phyloP scores from a whole-genome alignment of 1,140 invertebrate genomes.

The Trichomalopsis sarcophagae region DNA sequence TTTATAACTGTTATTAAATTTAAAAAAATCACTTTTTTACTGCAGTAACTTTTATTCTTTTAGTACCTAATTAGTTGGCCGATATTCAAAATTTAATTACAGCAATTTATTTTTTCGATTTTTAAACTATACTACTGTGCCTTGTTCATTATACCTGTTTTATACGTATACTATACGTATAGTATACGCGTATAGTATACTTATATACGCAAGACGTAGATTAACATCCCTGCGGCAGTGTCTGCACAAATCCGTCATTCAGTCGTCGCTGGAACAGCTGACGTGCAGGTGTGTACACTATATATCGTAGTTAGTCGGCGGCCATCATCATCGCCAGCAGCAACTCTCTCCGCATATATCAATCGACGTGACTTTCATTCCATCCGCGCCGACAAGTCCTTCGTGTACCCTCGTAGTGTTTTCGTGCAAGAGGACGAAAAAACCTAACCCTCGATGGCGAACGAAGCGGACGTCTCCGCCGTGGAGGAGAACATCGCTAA shows the following conservation, averaged over 20 bases:
- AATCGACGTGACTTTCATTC: slow-evolving; percentile 5
- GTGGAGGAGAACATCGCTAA: slow-evolving; percentile 65
- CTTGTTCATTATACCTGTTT: too few species aligned
- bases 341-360: background rate
- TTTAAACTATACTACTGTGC: too few species aligned
- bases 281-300: slow-evolving; percentile 15
- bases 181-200: too few species aligned
- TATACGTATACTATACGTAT: too few species aligned
- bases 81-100: too few species aligned
- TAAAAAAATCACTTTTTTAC: too few species aligned
- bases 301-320: background rate
- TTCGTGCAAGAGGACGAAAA: background rate
- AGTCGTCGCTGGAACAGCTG: slow-evolving; percentile 15
- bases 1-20: too few species aligned
- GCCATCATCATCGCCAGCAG: background rate
- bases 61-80: too few species aligned
- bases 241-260: background rate
- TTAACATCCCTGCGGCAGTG: too few species aligned
- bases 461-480: slow-evolving; percentile 60
- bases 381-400: background rate
- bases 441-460: slow-evolving; percentile 60
- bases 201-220: too few species aligned
- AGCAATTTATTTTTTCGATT: too few species aligned
- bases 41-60: too few species aligned
- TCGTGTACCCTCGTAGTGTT: background rate